phyloP scores from a whole-genome alignment of 2,797 vertebrate species.

The Poeciliopsis infans region DNA sequence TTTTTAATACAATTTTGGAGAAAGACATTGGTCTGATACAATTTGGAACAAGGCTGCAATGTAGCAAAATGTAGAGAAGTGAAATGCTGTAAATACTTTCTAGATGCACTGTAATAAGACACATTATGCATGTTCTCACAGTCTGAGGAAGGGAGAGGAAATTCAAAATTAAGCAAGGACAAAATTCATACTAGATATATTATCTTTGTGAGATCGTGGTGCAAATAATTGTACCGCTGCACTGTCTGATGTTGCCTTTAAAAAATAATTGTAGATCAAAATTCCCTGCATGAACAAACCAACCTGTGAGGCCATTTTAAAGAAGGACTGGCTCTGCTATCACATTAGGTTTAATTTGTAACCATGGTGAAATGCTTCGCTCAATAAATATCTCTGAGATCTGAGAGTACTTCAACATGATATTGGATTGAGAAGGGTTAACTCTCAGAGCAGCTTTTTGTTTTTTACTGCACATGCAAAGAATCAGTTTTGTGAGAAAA shows the following conservation, averaged over 20 bases:
- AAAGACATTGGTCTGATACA: background rate
- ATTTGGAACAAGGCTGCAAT: background rate
- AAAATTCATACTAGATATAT: background rate
- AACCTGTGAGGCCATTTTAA: background rate
- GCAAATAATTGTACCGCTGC: background rate
- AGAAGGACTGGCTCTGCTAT: background rate
- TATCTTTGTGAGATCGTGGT: background rate
- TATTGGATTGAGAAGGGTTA: background rate
- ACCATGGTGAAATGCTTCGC: background rate
- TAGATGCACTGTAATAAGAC: background rate
- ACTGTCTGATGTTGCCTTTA: background rate
- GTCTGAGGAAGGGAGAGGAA: background rate
- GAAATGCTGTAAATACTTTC: background rate
- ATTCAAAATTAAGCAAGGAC: background rate
- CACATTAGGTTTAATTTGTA: slow-evolving; percentile 1
- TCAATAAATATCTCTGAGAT: background rate
- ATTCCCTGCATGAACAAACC: background rate
- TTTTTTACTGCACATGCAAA: no score
- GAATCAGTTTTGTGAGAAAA: background rate
- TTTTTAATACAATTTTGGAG: no score
- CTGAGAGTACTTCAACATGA: background rate
- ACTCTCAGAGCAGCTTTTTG: background rate
- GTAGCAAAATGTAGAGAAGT: background rate
- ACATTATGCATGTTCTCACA: background rate
- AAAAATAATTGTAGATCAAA: background rate